Base-by-base conservation (phyloP, 2,888 invertebrate species). In the Drosophila maculinotata region DNA sequence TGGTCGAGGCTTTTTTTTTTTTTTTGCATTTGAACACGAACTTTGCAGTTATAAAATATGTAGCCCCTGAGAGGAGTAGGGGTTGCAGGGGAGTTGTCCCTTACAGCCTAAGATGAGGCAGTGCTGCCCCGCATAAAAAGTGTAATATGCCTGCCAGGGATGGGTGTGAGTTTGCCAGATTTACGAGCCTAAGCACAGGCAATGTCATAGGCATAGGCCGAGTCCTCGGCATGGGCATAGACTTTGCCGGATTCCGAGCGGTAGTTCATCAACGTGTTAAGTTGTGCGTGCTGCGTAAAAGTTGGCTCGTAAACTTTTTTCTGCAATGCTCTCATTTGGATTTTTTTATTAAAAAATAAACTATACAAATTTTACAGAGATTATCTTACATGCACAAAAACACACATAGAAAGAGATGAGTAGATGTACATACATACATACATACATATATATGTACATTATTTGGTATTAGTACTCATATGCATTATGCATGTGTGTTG, bases 301-400 rank as follows among this genome's bases (percentile, higher is more conserved):
- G 48, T 87, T 72, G 20, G 44, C 44, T 85, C 86, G 85, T 85
- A 85, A 81, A 81, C 45, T 31, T 17, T 49, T 81, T 74, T 71
- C 63, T 36, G 62, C 38, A 60, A 73, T 72, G 67, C 57, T 58
- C 72, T 62, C 63, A 67, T 84, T 87, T 35, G 30, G 63, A 25
- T 69, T 20, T 69, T 20, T 77, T 75, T 75, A 74, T 75, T 75
- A 81, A 87, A 81, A 85, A 81, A 87, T 76, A 85, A 85, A 87
- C 82, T 85, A 79, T 87, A 81, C 85, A 87, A 87, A 87, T 87
- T 87, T 85, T 72, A 87, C 82, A 76, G 60, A 85, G 71, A 82
- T 87, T 87, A 88, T 80, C 59, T 64, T 69, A 83, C 47, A 66
- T 64, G 49, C 58, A 64, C 68, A 85, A 59, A 65, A n/a, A 12